Evolutionary conservation across 2,888 invertebrate genomes (phyloP).

Genomic region (Perdita meconis): DNA sequence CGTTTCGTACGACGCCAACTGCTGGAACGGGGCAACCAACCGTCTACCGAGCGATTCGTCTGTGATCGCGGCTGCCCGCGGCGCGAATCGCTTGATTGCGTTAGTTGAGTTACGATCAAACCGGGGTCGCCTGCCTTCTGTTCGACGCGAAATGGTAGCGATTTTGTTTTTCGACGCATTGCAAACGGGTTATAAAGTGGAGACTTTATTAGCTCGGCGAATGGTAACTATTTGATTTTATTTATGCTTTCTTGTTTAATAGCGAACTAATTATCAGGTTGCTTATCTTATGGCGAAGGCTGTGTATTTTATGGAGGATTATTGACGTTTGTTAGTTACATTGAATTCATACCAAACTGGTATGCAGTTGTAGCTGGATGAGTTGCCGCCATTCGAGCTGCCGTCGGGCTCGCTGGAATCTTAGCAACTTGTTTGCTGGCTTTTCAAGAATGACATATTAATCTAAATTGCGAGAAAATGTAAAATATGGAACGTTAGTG

Average conservation of each 20-base stretch:
- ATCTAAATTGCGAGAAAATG: too few relatives aligned
- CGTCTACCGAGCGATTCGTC: constrained; percentile 56
- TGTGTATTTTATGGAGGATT: background rate
- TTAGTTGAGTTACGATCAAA: constrained; percentile 42
- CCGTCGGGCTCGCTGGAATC: too few relatives aligned
- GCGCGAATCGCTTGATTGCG: constrained; percentile 44
- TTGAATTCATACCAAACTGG: background rate
- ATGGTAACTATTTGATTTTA: background rate
- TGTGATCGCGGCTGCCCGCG: constrained; percentile 44
- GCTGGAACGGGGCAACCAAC: constrained; percentile 20
- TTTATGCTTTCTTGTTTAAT: background rate
- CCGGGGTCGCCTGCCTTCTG: background rate
- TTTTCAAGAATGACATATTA: too few relatives aligned
- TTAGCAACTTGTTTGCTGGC: too few relatives aligned
- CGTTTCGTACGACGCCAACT: constrained; percentile 45
- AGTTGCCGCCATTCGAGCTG: too few relatives aligned
- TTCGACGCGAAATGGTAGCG: background rate
- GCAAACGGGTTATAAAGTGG: constrained; percentile 4
- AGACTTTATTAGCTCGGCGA: background rate
- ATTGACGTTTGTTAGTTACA: background rate
- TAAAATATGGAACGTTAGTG: too few relatives aligned
- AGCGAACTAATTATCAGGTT: background rate
- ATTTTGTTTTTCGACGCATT: constrained; percentile 7
- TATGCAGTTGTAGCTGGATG: too few relatives aligned
- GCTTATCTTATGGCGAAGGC: too few relatives aligned